Evolutionary conservation across 1,140 invertebrate genomes (phyloP), one percentile per base, ranked within the genome.

Genomic region (Trissolcus basalis): DNA sequence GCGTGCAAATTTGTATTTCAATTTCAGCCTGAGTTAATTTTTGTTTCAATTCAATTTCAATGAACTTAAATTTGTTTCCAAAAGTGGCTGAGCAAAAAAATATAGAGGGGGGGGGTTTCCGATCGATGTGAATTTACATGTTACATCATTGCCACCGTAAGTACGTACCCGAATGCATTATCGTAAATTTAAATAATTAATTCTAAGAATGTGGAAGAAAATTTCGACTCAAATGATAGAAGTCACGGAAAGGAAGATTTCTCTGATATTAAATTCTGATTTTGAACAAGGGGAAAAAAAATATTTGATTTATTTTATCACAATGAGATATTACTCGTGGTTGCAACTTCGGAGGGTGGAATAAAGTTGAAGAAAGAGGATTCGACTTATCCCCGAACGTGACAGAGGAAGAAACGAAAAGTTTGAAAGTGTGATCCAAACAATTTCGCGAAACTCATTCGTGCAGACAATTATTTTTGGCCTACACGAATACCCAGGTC

Each of bases 281-380:
- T 27, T 27, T 27, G 19, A n/a, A n/a, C n/a, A n/a, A 27, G 19
- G 50, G 33, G 74, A 77, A 72, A 72, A 77, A 59, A 61, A 63
- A 64, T 51, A 33, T 44, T 55, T 72, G 69, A 77, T 77, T 77
- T 77, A 77, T 77, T 60, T 13, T 19, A 58, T 59, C 45, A 32
- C 72, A 77, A 77, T 72, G 59, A 72, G 64, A 63, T 54, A 72
- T 77, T n/a, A 63, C 74, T 72, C 75, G 75, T 60, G 64, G 60
- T n/a, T n/a, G n/a, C n/a, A n/a, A n/a, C n/a, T n/a, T n/a, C n/a
- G 69, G 61, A 69, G 47, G 43, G 53, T 59, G 60, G 59, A 51
- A 15, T 44, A 27, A 47, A 13, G 47, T 35, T 8, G 48, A 36
- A 49, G 33, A 27, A 11, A 53, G 55, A 74, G 58, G 56, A 64